phyloP scores from a whole-genome alignment of 2,113 vertebrate species.

The Hyaena hyaena region DNA sequence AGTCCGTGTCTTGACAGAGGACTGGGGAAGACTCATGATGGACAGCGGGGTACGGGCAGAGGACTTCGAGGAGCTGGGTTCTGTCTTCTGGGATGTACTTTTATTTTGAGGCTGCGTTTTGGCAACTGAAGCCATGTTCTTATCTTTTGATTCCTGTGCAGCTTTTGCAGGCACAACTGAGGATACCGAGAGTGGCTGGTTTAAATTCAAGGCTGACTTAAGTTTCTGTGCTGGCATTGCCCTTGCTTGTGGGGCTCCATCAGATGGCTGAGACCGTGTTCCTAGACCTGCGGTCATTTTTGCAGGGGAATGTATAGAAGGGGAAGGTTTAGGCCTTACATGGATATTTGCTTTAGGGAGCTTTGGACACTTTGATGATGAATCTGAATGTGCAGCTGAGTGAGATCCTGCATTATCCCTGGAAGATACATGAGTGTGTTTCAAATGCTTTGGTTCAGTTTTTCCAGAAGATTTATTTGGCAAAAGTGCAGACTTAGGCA shows the following conservation, averaged over 20 bases:
- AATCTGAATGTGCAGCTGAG: conserved; percentile 31
- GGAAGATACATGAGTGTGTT: conserved; percentile 63
- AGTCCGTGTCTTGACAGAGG: conserved; percentile 71
- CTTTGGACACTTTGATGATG: background rate
- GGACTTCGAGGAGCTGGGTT: conserved; percentile 75
- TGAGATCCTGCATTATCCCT: conserved; percentile 56
- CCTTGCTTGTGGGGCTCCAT: conserved; percentile 24
- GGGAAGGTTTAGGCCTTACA: conserved; percentile 57
- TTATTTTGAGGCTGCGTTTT: conserved; percentile 65
- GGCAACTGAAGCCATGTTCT: conserved; percentile 54
- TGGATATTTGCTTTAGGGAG: conserved; percentile 38
- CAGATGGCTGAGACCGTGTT: background rate
- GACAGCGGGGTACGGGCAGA: conserved; percentile 82
- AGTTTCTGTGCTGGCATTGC: conserved; percentile 51
- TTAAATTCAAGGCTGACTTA: conserved; percentile 69
- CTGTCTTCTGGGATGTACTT: background rate
- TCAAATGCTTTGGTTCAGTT: conserved; percentile 19
- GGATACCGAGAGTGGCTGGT: conserved; percentile 69
- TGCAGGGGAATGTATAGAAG: conserved; percentile 72
- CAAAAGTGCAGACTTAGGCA: background rate
- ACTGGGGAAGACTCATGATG: conserved; percentile 87
- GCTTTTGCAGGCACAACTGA: conserved; percentile 73
- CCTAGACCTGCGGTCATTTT: background rate
- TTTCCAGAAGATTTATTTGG: conserved; percentile 68
- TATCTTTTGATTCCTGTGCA: conserved; percentile 65